Evolutionary conservation across 2,888 invertebrate genomes (phyloP), one percentile per base, ranked within the genome.

Genomic region (Electrophaes corylata): DNA sequence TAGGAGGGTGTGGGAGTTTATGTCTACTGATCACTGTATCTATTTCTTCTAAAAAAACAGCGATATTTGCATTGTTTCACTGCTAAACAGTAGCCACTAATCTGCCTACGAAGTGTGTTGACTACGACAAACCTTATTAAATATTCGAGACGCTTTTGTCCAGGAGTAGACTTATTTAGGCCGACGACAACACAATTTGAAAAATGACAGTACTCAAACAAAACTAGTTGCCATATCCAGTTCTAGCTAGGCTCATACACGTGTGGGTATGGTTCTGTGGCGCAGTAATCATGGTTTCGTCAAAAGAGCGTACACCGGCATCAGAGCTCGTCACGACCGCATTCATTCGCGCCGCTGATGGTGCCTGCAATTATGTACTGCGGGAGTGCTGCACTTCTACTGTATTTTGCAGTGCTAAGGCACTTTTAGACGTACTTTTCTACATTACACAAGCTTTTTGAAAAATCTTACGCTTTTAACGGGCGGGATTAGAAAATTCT

Each of bases 231-330:
- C 11, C 49, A 16, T 64, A 46, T 60, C 60, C 12, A 60, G 52
- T 31, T 20, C 0, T 4, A 18, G 18, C 33, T 70, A 56, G 70
- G 66, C 51, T 20, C 55, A 57, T 54, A 56, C 67, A 70, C 72
- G 70, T 79, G 73, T 73, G 75, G 68, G 66, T 83, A 81, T 84
- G 82, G 67, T 66, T 83, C 79, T 84, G 81, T 83, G 39, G 78
- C 72, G 79, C 80, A 77, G 86, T 86, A 87, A 88, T 88, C 87
- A 87, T 82, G 86, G 88, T 85, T 84, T 84, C 85, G 86, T 87
- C 86, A 87, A 88, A 88, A 88, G 85, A 81, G 83, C 83, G 81
- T 72, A 73, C 78, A 78, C 75, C 70, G 69, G 80, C 83, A 83
- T 85, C 86, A 83, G 73, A 72, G 83, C 85, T 85, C 84, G 84